Base-by-base conservation (phyloP, 2,888 invertebrate genomes). In the Drosophila lacicola region DNA sequence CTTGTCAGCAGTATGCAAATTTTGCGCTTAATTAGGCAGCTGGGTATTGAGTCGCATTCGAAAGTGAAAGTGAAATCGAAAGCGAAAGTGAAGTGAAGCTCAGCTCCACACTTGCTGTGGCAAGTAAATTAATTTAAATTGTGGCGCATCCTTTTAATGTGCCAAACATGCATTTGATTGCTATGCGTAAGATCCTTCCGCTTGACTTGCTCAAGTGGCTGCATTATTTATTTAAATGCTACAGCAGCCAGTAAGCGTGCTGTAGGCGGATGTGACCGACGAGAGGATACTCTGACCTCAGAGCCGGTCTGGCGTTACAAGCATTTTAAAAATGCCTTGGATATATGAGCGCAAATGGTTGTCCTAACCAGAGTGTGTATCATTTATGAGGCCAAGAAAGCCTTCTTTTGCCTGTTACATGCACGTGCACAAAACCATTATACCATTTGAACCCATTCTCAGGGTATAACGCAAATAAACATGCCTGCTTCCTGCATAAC, bases 211-310 rank as follows among this genome's bases (percentile, higher is more conserved):
- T 67, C 71, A 70, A 78, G 66, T 73, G 44, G 60, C 62, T 64
- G 63, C 69, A 85, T 85, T 85, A 85, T 75, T 88, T 89, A 85
- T 85, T 87, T 63, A 86, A 82, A 73, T 61, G 67, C 66, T 39
- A 29, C 21, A 44, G 33, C 54, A 34, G 37, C 41, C 8, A 8
- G 8, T 8, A 8, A 29, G 29, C 8, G 29, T 29, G 8, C 8
- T 29, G 8, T 2, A 8, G 29, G 29, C 8, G 29, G 29, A 29
- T 8, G 29, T 29, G 29, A 29, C 29, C 29, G 29, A 29, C 29
- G 29, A 29, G 8, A 8, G 8, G 29, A 8, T 29, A 29, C 29
- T 29, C 29, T 8, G 29, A 29, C 8, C 29, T 8, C 8, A 29
- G 29, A 2, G 29, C 8, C 6, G 29, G 2, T 8, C 8, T 1